phyloP scores from a whole-genome alignment of 2,888 invertebrate genomes.

The Polydesmus complanatus region DNA sequence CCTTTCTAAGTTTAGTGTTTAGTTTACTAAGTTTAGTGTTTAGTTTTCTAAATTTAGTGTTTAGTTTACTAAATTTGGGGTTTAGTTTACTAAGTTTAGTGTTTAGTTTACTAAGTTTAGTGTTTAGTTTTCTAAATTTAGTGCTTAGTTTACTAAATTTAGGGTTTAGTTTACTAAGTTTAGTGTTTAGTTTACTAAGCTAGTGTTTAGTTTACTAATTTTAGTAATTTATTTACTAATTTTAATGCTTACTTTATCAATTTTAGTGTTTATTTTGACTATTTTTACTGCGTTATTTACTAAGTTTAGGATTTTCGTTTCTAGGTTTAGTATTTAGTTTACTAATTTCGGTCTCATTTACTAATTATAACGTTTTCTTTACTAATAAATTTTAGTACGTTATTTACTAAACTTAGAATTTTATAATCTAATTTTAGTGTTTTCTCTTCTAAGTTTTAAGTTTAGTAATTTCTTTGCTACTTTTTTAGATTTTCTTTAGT shows the following conservation, averaged over 20 bases:
- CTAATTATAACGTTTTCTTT: background rate
- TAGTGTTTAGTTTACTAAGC: background rate
- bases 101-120: background rate
- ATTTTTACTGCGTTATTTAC: background rate
- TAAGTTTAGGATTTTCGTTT: background rate
- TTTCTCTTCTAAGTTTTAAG: too few relatives aligned
- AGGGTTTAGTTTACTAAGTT: background rate
- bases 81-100: background rate
- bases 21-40: too few relatives aligned
- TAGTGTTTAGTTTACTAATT: too few relatives aligned
- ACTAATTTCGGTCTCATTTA: background rate
- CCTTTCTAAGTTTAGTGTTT: background rate
- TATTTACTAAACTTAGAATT: background rate
- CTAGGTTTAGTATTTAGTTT: too few relatives aligned
- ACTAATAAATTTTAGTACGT: background rate
- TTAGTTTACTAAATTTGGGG: background rate
- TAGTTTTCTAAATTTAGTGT: too few relatives aligned
- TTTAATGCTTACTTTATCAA: background rate
- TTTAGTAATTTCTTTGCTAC: too few relatives aligned
- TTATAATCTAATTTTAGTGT: too few relatives aligned
- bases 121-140: background rate
- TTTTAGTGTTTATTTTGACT: background rate
- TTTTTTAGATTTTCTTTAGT: too few relatives aligned
- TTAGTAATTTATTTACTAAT: too few relatives aligned
- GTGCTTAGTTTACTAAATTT: background rate